These are phyloP conservation scores for Sialia sialis DNA, from an alignment of 2,113 vertebrate genomes.

Conservation along the genomic window DNA sequence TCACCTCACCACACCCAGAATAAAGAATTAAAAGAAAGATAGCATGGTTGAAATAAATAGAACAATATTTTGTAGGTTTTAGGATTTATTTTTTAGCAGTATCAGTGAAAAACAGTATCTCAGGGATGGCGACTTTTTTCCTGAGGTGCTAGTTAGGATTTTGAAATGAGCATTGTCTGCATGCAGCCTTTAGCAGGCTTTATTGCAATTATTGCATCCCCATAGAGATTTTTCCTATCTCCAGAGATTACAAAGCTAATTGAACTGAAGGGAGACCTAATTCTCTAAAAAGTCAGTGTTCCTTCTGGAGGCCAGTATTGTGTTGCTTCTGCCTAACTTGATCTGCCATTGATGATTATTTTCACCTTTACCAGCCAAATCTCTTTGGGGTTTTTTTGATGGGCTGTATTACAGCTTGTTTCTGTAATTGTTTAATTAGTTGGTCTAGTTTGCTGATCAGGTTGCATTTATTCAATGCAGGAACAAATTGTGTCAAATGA, in stretches of 20 bases:
- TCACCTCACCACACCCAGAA: slow-evolving; percentile 23
- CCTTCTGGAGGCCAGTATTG: not conserved
- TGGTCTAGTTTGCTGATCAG: not conserved
- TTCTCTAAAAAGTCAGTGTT: not conserved
- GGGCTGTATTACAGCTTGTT: not conserved
- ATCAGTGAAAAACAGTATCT: not conserved
- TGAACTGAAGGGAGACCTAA: not conserved
- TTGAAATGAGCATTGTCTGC: not conserved
- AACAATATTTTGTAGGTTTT: not conserved
- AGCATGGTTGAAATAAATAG: slow-evolving; percentile 6
- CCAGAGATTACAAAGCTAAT: not conserved
- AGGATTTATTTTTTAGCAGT: not conserved
- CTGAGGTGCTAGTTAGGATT: not conserved
- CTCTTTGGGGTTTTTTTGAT: not conserved
- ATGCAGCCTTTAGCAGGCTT: not conserved
- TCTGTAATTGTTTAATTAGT: not conserved
- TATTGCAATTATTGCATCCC: not conserved
- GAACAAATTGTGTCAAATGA: not conserved
- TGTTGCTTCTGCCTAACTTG: not conserved
- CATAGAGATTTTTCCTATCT: not conserved
- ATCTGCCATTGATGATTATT: not conserved
- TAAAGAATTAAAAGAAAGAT: slow-evolving; percentile 16
- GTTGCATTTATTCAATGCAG: not conserved
- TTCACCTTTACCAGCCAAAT: not conserved
- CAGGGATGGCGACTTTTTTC: not conserved